Percentiles rank a stretch among this genome's conserved stretches.
phyloP scores from a whole-genome alignment of 2,113 vertebrate species.

The Apodemus speciosus region DNA sequence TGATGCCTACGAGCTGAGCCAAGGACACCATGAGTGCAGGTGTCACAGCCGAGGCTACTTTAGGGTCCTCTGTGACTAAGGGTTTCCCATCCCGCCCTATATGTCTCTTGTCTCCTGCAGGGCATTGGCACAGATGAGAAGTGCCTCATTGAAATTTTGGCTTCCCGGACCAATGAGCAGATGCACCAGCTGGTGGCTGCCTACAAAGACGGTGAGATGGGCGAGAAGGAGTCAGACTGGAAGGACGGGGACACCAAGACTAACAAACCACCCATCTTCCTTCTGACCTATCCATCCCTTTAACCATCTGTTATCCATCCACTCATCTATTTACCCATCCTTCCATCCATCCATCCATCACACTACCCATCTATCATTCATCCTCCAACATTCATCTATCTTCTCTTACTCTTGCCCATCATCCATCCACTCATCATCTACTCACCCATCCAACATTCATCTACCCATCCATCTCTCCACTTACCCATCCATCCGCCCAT shows the following conservation, averaged over 20 bases:
- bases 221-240: background rate
- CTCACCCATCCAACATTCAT: background rate
- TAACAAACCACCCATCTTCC: background rate
- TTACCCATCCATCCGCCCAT: background rate
- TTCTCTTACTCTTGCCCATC: background rate
- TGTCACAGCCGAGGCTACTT: background rate
- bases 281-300: background rate
- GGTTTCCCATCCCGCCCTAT: background rate
- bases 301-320: background rate
- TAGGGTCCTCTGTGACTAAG: background rate
- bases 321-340: background rate
- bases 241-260: background rate
- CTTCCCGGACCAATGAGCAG: conserved; percentile 94
- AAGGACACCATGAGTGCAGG: background rate
- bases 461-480: background rate
- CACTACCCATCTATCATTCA: background rate
- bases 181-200: conserved; percentile 90
- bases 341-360: background rate
- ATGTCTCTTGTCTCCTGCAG: conserved; percentile 77
- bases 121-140: conserved; percentile 94
- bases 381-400: background rate
- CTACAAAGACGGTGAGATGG: conserved; percentile 93
- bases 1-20: background rate
- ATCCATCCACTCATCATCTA: background rate
- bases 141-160: conserved; percentile 95